Base-by-base conservation (phyloP, 1,140 invertebrate species). In the Plodia interpunctella region DNA sequence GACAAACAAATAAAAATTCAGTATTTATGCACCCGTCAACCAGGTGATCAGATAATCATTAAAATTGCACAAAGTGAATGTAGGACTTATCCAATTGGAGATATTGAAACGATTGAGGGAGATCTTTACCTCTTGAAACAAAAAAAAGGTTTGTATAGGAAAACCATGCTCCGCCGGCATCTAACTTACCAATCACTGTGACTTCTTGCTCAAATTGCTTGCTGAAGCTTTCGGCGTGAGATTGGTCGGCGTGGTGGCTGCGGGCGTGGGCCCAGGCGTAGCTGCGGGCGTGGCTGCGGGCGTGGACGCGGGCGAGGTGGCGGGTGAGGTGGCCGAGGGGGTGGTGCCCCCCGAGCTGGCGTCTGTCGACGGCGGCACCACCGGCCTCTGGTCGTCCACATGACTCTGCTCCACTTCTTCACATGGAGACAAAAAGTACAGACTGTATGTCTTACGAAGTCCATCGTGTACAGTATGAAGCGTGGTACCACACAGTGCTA, bases 401-500 rank as follows among this genome's bases (percentile, higher is more conserved):
- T 55, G 59, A 28, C 68, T 72, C 59, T 62, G 66, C 56, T 76
- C 74, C 66, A 84, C 80, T 81, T 87, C 83, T 84, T 74, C 67
- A 62, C 66, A 64, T 30, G 67, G 66, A 63, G 63, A 73, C 38
- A 30, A 18, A 55, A 53, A 44, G 38, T 44, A 44, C 10, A 44
- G 38, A 17, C 15, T 15, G 38, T 15, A 1, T 15, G n/a, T 17
- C 38, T 44, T 15, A 44, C 38, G 38, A 44, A 44, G 38, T 17
- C 38, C 38, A 15, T 35, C 10, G 2, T 35, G 32, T 35, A 25
- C 21, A 3, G 2, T 5, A 13, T 35, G 4, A 5, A 13, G 4
- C 2, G 32, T 35, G 10, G 32, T 35, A n/a, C n/a, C n/a, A n/a
- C n/a, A n/a, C n/a, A n/a, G n/a, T n/a, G n/a, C n/a, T n/a, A n/a